Percentiles rank a stretch among this genome's conserved stretches.
Evolutionary conservation across 2,797 vertebrate genomes (phyloP).

Genomic region (Enteromius afrohamiltoni): DNA sequence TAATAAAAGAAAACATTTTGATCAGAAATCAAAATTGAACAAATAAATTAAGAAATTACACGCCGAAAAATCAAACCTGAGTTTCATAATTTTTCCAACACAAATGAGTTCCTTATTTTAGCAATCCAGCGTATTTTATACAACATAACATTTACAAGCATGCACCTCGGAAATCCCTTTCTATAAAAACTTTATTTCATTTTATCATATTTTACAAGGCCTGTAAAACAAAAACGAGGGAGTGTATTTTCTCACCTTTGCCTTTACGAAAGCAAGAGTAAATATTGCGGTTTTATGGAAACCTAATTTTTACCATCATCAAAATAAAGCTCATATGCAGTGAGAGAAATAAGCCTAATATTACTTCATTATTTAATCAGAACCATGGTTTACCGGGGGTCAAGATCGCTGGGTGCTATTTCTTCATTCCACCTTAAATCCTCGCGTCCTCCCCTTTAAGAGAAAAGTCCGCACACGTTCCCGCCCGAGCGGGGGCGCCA

Average conservation of each 20-base stretch:
- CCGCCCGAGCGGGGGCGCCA: conserved; percentile 47
- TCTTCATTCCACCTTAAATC: conserved; percentile 62
- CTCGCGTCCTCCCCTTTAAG: conserved; percentile 54
- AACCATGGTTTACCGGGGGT: not conserved
- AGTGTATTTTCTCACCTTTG: not conserved
- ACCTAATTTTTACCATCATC: not conserved
- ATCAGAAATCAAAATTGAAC: not conserved
- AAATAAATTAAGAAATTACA: not conserved
- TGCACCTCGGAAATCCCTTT: not conserved
- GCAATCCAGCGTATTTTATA: not conserved
- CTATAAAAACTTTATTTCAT: not conserved
- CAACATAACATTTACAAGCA: not conserved
- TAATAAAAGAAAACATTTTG: not conserved
- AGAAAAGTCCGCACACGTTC: not conserved
- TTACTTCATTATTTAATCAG: not conserved
- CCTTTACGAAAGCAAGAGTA: not conserved
- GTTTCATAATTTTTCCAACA: not conserved
- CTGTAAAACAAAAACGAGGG: not conserved
- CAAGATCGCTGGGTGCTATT: not conserved
- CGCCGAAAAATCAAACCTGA: not conserved
- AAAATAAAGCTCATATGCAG: not conserved
- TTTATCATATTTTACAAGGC: conserved; percentile 3
- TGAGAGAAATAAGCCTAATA: not conserved
- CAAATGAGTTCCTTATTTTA: not conserved
- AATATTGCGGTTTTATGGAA: not conserved